These are phyloP conservation scores for Chaetorhynchus papuensis DNA, from an alignment of 2,113 vertebrate genomes.

Conservation along the genomic window DNA sequence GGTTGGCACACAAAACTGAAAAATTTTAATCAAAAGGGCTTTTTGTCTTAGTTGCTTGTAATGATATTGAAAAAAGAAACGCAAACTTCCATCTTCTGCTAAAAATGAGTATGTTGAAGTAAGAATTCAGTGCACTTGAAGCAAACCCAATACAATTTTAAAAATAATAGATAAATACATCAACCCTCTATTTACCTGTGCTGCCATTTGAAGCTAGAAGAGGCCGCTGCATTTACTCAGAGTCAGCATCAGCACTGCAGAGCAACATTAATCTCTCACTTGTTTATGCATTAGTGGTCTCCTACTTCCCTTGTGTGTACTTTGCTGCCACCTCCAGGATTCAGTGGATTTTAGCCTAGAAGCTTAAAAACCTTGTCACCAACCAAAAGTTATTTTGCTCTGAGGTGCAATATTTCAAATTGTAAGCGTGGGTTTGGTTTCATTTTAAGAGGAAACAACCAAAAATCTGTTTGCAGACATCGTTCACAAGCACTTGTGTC, in stretches of 20 bases:
- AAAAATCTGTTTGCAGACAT: not conserved
- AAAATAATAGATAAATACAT: conserved; percentile 39
- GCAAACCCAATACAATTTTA: not conserved
- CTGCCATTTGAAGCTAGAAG: conserved; percentile 35
- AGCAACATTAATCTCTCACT: conserved; percentile 37
- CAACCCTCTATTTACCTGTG: conserved; percentile 33
- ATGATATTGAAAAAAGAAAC: not conserved
- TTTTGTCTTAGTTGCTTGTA: not conserved
- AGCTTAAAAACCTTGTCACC: not conserved
- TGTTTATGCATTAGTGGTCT: not conserved
- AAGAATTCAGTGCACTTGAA: not conserved
- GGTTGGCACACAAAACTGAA: not conserved
- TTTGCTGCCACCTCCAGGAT: conserved; percentile 79
- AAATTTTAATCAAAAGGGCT: not conserved
- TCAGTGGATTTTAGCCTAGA: not conserved
- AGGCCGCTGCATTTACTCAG: conserved; percentile 29
- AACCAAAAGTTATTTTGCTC: not conserved
- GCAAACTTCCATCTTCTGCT: not conserved
- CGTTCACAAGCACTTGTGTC: not conserved
- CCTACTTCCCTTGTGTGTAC: conserved; percentile 14
- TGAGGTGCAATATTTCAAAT: not conserved
- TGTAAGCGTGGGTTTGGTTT: not conserved
- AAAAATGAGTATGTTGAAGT: not conserved
- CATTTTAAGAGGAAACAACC: not conserved
- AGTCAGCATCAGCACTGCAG: conserved; percentile 28